Percentiles rank a stretch among this genome's conserved stretches.
These are phyloP conservation scores for Equus przewalskii DNA, from an alignment of 2,113 vertebrate genomes.

Conservation along the genomic window DNA sequence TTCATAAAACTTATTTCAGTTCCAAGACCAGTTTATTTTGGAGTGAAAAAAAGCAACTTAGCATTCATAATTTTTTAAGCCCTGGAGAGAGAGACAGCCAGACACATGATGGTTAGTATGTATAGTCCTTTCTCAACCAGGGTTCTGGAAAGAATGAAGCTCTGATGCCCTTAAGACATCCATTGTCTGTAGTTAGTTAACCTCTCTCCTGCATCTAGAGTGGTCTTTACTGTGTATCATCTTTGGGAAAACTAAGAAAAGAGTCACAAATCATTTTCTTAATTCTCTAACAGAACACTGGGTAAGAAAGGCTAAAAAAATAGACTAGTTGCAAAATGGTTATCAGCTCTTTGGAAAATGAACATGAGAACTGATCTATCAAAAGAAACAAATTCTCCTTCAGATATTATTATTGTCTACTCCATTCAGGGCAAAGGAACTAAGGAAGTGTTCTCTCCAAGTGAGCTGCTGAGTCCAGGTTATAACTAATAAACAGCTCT, in stretches of 20 bases:
- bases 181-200: neutral
- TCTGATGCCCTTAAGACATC: conserved; percentile 23
- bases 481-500: conserved; percentile 63
- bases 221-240: conserved; percentile 40
- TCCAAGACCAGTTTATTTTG: conserved; percentile 56
- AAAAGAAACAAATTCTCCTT: conserved; percentile 51
- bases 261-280: conserved; percentile 23
- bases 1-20: neutral
- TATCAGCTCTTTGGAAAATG: conserved; percentile 17
- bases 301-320: conserved; percentile 48
- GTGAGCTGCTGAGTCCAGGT: conserved; percentile 28
- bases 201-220: neutral
- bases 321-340: conserved; percentile 31
- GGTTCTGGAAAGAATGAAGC: conserved; percentile 9
- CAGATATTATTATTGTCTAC: conserved; percentile 62
- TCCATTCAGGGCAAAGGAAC: conserved; percentile 54
- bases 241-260: conserved; percentile 27
- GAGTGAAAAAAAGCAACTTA: conserved; percentile 29
- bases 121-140: neutral
- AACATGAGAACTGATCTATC: conserved; percentile 51
- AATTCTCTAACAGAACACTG: neutral
- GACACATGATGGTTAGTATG: neutral
- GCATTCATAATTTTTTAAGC: conserved; percentile 43
- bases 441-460: conserved; percentile 11
- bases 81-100: neutral